These are phyloP conservation scores for Hyles lineata DNA, from an alignment of 2,888 invertebrate species.

Conservation along the genomic window DNA sequence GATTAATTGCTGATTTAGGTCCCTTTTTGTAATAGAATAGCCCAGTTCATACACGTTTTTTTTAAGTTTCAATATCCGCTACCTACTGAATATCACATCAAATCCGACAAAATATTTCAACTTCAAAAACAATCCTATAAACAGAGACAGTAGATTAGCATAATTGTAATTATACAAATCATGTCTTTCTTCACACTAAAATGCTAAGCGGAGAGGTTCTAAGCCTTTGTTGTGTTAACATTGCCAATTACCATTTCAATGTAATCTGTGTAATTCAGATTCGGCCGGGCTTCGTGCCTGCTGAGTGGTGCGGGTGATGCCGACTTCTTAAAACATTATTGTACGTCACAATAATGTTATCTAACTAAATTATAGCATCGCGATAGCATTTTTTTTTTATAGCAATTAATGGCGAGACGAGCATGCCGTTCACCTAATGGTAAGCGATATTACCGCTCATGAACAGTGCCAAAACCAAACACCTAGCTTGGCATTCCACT, in stretches of 20 bases:
- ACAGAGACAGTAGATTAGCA: slow-evolving; percentile 1
- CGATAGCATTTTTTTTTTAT: too few species aligned
- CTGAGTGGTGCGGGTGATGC: background rate
- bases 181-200: background rate
- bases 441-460: too few species aligned
- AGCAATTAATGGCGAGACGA: too few species aligned
- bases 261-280: slow-evolving; percentile 23
- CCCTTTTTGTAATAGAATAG: too few species aligned
- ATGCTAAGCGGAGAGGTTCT: background rate
- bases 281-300: background rate
- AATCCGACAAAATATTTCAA: background rate
- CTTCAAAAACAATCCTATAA: background rate
- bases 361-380: too few species aligned
- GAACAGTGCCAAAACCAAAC: too few species aligned
- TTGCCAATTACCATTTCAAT: slow-evolving; percentile 22
- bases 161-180: slow-evolving; percentile 9
- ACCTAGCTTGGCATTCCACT: too few species aligned
- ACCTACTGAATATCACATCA: background rate
- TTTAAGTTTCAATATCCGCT: too few species aligned
- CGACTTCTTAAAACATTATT: background rate
- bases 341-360: too few species aligned
- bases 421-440: too few species aligned
- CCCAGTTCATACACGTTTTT: too few species aligned
- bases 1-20: too few species aligned
- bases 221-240: slow-evolving; percentile 21